phyloP scores from a whole-genome alignment of 2,113 vertebrate genomes.

The Dasyurus viverrinus region DNA sequence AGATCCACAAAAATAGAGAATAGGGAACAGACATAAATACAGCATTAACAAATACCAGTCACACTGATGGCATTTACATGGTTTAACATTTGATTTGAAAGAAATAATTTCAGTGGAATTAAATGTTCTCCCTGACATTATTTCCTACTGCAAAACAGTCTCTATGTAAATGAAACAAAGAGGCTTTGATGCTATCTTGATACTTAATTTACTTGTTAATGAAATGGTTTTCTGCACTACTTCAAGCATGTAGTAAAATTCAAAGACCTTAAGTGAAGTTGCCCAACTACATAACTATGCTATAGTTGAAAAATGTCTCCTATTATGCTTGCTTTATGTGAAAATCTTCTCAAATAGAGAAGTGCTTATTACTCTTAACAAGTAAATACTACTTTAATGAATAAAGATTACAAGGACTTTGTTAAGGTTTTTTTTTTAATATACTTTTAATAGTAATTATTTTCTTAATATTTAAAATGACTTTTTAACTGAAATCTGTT shows the following conservation, averaged over 20 bases:
- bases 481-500: background rate
- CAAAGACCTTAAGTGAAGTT: conserved; percentile 53
- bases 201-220: conserved; percentile 38
- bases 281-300: conserved; percentile 43
- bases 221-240: background rate
- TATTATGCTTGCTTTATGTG: conserved; percentile 51
- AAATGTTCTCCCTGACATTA: conserved; percentile 15
- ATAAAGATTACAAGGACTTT: conserved; percentile 19
- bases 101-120: background rate
- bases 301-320: conserved; percentile 56
- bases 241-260: conserved; percentile 42
- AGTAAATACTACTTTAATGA: conserved; percentile 33
- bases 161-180: background rate
- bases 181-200: background rate
- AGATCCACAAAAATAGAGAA: background rate
- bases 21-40: background rate
- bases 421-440: background rate
- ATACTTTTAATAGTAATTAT: background rate
- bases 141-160: conserved; percentile 15
- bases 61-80: background rate
- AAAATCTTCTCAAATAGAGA: conserved; percentile 51
- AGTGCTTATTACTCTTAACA: conserved; percentile 40
- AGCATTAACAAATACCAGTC: background rate
- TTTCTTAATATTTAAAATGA: background rate
- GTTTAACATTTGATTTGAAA: conserved; percentile 18